Base-by-base conservation (phyloP, 92 coral and sea anemone genomes). In the Epizoanthus stellaris region DNA sequence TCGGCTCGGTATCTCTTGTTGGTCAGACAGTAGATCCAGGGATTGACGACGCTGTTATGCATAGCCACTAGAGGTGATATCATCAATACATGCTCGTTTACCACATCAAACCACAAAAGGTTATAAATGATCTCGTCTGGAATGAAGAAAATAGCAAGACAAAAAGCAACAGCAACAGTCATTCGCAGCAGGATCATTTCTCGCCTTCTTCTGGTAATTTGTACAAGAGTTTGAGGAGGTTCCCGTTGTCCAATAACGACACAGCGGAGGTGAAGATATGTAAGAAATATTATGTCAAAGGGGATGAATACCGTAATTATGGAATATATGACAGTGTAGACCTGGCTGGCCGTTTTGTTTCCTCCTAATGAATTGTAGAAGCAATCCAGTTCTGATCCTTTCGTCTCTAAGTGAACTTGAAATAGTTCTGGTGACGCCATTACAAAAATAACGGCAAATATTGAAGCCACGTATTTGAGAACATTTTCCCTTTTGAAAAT, bases 81-180 rank as follows among this genome's bases (percentile, higher is more conserved):
- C 8, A 56, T 57, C 39, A 76, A 16, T 2, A 38, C 17, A 38
- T 76, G 53, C 81, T 67, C 57, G 21, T 40, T 25, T 11, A 58
- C 81, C 30, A 76, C 13, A 15, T 76, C 81, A 13, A 58, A 76
- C 81, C 81, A 76, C 19, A 76, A 20, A 14, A 76, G 40, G 45
- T 36, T 34, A 58, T 76, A 76, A n/a, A 30, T 14, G 6, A 57
- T 58, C 38, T 76, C 39, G 54, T 76, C 68, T 57, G 81, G 81
- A 10, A 76, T 76, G 52, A 76, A 57, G 4, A 67, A 17, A 16
- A 76, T 21, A 21, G 67, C 81, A 76, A 76, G 81, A 15, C n/a
- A 76, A n/a, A 23, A 6, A 36, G 81, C 61, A 30, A 76, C 38
- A 14, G 39, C 1, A 25, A 53, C 81, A 6, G 81, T 57, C 81